Evolutionary conservation across 1,140 invertebrate species (phyloP), one percentile per base, ranked within the genome.

Genomic region (Saxidomus purpurata): DNA sequence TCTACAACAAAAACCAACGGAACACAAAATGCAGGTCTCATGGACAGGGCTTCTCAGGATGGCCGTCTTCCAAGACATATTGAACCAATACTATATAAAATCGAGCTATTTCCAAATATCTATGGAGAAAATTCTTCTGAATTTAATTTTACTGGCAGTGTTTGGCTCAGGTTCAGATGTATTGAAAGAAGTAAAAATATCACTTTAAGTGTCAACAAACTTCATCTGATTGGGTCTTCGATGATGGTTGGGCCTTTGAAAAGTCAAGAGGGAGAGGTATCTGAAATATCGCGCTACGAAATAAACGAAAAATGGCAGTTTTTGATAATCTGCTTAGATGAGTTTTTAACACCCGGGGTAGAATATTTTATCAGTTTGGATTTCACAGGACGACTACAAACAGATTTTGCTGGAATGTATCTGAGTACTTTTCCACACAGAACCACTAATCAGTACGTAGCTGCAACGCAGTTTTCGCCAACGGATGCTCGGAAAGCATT

Each of bases 361-460:
- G 96, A 96, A 47, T 98, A 98, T 92, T 95, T 96, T 28, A 92
- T 98, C n/a, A 95, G 94, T 0, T 97, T 98, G 90, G 96, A 97
- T 1, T 98, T 97, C 91, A 95, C 95, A 8, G 97, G 97, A 0
- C 87, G 96, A 43, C 95, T 98, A 1, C 97, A 97, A 93, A 97
- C 98, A 91, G 97, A 97, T 90, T 95, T 98, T 59, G 49, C 89
- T 19, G 95, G 95, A 34, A 69, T 95, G 2, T 95, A 95, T 76
- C 88, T 91, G 34, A 94, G 94, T 84, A 77, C 84, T 0, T 95
- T 94, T 28, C 31, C 86, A 74, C 84, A 17, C 69, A 90, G 49
- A 83, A 87, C n/a, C 79, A n/a, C 4, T 8, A 86, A 86, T 36
- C 31, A 82, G 40, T 34, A 92, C 85, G 91, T 95, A n/a, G 94